Evolutionary conservation across 2,113 vertebrate genomes (phyloP), one percentile per base, ranked within the genome.

Genomic region (Petaurus breviceps): DNA sequence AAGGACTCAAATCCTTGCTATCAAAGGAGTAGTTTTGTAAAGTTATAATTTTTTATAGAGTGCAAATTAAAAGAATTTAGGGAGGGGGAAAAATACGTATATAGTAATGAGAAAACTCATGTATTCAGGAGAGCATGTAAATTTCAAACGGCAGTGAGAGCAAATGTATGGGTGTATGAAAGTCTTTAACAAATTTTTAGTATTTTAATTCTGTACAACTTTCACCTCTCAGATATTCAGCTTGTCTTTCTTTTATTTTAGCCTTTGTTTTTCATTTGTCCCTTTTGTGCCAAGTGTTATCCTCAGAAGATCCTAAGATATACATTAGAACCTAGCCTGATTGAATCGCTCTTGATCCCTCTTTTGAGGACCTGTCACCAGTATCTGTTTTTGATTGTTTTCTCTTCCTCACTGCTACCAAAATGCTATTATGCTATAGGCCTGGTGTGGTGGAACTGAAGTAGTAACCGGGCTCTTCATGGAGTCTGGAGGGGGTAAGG

Each of bases 151-250:
- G 14, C 31, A 77, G 19, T 77, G 37, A 77, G 5, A 77, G 6
- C 68, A 77, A 8, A 77, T 77, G 37, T 77, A 77, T 77, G 61
- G 61, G 3, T n/a, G n/a, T 77, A 19, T 77, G 37, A n/a, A 77
- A 8, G 19, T 84, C 37, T 84, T 49, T 49, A 49, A 43, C n/a
- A 43, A 43, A 43, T 43, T 84, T 43, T 43, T 84, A 84, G 19
- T 84, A 84, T 84, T 84, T 94, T 24, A 51, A 57, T 89, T 96
- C 92, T 84, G 54, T 89, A 31, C 55, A 93, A 51, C 43, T 11
- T 92, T 93, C 19, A 14, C 22, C 49, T 51, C 19, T 25, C 52
- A 16, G 0, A 22, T 57, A 1, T 31, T 68, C 37, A 47, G 19
- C 53, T 54, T 54, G n/a, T 91, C 49, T 0, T 93, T 24, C 43